Evolutionary conservation across 2,888 invertebrate species (phyloP).

Genomic region (Troglohyphantes excavatus): DNA sequence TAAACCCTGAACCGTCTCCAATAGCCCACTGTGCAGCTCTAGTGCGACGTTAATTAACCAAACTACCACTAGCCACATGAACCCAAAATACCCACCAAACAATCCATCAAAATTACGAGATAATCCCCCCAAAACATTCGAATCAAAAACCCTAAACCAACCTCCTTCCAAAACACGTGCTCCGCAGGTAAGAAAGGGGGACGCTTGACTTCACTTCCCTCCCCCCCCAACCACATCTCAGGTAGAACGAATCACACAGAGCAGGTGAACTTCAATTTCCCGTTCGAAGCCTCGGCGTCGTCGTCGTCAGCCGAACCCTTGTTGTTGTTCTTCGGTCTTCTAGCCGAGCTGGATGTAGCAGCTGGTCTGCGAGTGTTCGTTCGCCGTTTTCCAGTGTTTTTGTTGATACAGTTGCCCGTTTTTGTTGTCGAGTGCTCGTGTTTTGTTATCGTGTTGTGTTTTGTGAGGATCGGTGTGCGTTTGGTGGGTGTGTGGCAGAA

Average conservation of each 20-base stretch:
- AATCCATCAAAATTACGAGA: too few relatives aligned
- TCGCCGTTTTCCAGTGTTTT: background rate
- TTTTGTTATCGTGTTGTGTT: background rate
- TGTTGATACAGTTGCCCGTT: background rate
- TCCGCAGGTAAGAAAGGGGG: background rate
- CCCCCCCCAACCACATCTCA: constrained; percentile 1
- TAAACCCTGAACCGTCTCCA: too few relatives aligned
- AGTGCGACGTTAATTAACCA: too few relatives aligned
- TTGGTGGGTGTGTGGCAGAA: constrained; percentile 34
- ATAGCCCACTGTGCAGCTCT: too few relatives aligned
- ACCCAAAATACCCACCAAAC: too few relatives aligned
- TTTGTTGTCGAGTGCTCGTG: background rate
- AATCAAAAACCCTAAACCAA: background rate
- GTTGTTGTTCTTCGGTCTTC: background rate
- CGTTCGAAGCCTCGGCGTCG: background rate
- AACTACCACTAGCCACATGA: too few relatives aligned
- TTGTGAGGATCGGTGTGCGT: background rate
- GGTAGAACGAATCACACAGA: constrained; percentile 32
- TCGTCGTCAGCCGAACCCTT: background rate
- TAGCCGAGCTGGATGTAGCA: constrained; percentile 11
- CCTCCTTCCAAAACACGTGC: background rate
- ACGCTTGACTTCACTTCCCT: background rate
- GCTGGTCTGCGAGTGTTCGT: background rate
- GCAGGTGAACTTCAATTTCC: constrained; percentile 48
- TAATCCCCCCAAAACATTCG: too few relatives aligned